Conservation (phyloP, 2,888 invertebrate genomes). For the Cistogaster globosa region DNA sequence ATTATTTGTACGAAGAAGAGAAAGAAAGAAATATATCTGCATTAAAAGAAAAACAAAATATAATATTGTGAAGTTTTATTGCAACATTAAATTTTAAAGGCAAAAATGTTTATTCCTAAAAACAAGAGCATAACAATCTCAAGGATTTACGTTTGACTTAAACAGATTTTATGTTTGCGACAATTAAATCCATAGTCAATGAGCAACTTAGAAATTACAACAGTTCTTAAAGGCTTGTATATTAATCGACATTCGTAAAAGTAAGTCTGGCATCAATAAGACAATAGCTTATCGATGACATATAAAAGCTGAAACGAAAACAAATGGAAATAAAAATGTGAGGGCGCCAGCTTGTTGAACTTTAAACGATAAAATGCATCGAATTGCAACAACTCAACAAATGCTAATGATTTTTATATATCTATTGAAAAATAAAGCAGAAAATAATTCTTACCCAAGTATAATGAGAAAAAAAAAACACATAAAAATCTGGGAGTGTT, state of each 20-base stretch:
- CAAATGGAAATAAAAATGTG: no score
- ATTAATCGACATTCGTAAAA: constrained; percentile 11
- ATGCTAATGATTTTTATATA: no score
- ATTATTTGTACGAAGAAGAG: background rate
- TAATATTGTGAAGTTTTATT: constrained; percentile 42
- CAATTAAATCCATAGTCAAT: background rate
- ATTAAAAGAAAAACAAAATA: constrained; percentile 24
- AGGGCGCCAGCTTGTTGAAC: background rate
- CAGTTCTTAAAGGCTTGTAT: background rate
- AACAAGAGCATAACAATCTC: background rate
- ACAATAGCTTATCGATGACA: background rate
- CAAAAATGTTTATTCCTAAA: background rate
- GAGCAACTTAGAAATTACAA: background rate
- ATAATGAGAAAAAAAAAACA: no score
- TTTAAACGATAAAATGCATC: constrained; percentile 7
- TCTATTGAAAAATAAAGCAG: no score
- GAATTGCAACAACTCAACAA: constrained; percentile 17
- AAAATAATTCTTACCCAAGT: no score
- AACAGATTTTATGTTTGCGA: constrained; percentile 20
- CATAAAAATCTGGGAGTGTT: no score
- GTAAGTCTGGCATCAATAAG: constrained; percentile 19
- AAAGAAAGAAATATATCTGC: background rate
- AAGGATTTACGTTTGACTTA: constrained; percentile 55
- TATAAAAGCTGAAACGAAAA: background rate
- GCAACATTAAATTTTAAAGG: constrained; percentile 26